Base-by-base conservation (phyloP, 1,140 invertebrate species). In the Samia ricini region DNA sequence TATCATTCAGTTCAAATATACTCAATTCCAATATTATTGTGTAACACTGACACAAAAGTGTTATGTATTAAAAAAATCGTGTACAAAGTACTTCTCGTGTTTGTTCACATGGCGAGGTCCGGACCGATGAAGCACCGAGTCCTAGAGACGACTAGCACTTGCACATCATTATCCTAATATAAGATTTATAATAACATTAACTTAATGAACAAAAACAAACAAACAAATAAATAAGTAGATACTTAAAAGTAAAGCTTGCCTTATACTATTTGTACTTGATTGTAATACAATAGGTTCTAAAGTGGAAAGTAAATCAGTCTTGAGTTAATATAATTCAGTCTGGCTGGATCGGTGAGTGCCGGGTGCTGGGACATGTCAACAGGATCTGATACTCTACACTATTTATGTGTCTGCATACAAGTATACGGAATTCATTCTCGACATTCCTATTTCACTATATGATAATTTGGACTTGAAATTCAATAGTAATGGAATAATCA, bases 191-290 rank as follows among this genome's bases (percentile, higher is more conserved):
- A 29, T 10, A 29, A 8, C 6, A 29, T 29, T 29, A 29, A 29
- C 10, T 29, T 29, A 29, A 29, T 29, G 26, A 29, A 29, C 26
- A 20, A 52, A 21, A 49, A n/a, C n/a, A n/a, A n/a, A n/a, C n/a
- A n/a, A n/a, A n/a, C n/a, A n/a, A n/a, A 52, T 20, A 20, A 52
- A 21, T 22, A 20, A 52, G 8, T 52, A 21, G 21, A 21, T 12
- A 20, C 21, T 20, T 21, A 20, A 52, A 20, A 52, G 20, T 52
- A 52, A 52, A 29, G 1, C 26, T 49, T 18, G 22, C 66, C 50
- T 58, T 50, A 64, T 60, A 63, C 58, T 56, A 69, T 76, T 76
- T 76, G 73, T 76, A 76, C 73, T 76, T 36, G 57, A 51, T 67
- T 29, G 33, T 42, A 42, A 42, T 15, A 55, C 21, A 55, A 24